Evolutionary conservation across 2,113 vertebrate genomes (phyloP), one percentile per base, ranked within the genome.

Genomic region (Oncorhynchus keta): DNA sequence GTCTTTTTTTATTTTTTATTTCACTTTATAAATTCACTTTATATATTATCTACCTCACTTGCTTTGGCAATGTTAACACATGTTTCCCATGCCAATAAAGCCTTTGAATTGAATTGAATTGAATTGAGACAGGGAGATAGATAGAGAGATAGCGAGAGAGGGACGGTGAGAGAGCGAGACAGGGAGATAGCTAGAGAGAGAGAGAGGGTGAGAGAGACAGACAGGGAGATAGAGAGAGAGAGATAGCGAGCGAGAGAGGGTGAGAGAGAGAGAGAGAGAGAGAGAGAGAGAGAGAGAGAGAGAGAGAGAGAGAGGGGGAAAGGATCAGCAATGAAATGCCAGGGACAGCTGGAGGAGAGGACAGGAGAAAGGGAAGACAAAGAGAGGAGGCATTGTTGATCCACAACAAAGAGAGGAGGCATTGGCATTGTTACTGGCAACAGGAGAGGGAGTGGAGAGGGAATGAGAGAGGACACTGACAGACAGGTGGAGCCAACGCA

Each of bases 381-480:
- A 45, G 8, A 45, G 39, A 45, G 39, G 8, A 2, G 76, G 51
- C 51, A 4, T 18, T 55, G 51, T 55, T 55, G 24, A 24, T 24
- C 24, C 24, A 24, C 24, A 24, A 24, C 24, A 1, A 24, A 24
- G 24, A 24, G 24, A 24, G 24, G 24, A 24, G 24, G 24, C 24
- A 24, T 24, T 24, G 76, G 51, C 51, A 4, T 18, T 55, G 51
- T 55, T 55, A 55, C 71, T 39, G 55, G 75, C 39, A 69, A 39
- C 77, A 70, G 66, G 72, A 89, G 90, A 92, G 81, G 77, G 91
- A 93, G 88, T 90, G 86, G 79, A 71, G 18, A 0, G 32, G 74
- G 76, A 88, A 90, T 89, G 82, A 77, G 84, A 86, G 81, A 78
- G 80, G 86, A 91, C 87, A 87, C 81, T 91, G 91, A 92, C 80